A percentile compares a stretch with the other conserved stretches of the same genome.
Conservation (phyloP, 1,140 invertebrate genomes). For the Araneus ventricosus region DNA sequence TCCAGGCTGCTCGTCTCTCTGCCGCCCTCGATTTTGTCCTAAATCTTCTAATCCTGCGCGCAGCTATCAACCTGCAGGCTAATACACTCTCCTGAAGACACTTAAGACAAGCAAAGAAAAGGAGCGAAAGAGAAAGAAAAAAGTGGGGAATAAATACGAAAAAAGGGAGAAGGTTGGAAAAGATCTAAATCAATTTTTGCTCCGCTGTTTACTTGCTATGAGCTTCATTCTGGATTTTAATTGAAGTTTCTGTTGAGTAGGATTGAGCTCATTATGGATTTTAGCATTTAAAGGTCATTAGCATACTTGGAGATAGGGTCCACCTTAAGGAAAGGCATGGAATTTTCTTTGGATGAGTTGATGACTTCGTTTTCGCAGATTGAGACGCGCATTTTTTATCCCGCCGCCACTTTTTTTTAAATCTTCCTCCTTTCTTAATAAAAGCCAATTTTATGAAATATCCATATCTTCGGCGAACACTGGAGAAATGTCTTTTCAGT, state of each 20-base stretch:
- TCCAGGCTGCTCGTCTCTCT: neutral
- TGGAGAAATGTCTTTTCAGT: neutral
- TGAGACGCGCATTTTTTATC: neutral
- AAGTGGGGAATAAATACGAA: neutral
- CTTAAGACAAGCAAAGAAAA: slow-evolving; percentile 39
- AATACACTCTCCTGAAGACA: slow-evolving; percentile 1
- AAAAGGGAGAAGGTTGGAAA: neutral
- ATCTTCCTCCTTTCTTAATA: neutral
- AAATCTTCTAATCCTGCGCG: neutral
- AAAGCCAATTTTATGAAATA: neutral
- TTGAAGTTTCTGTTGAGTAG: slow-evolving; percentile 57
- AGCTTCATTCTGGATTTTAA: slow-evolving; percentile 56
- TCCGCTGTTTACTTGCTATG: slow-evolving; percentile 36
- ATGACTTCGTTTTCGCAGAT: slow-evolving; percentile 57
- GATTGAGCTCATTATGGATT: slow-evolving; percentile 69
- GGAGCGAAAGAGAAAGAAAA: neutral
- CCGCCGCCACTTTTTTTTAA: neutral
- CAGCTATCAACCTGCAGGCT: neutral
- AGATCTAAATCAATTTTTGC: slow-evolving; percentile 61
- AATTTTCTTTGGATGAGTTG: slow-evolving; percentile 28
- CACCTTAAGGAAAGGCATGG: neutral
- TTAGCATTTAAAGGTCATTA: slow-evolving; percentile 69
- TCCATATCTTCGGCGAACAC: neutral
- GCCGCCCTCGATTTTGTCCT: slow-evolving; percentile 3
- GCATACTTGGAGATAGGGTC: slow-evolving; percentile 39